Evolutionary conservation across 2,888 invertebrate genomes (phyloP).

Genomic region (Campopleginae sp.): DNA sequence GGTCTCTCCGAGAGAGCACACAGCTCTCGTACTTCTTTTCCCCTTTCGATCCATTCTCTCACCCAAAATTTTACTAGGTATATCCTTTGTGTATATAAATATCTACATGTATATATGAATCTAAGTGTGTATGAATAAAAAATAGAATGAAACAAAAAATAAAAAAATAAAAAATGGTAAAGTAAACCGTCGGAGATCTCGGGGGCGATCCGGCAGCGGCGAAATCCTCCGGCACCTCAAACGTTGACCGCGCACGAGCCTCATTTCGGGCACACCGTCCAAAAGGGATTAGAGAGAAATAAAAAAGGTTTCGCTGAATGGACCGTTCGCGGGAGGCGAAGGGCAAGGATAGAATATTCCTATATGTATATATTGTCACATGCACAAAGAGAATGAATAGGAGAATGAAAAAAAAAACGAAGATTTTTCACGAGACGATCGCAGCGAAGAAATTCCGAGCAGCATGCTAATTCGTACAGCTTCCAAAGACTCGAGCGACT

Average conservation of each 20-base stretch:
- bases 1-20: constrained; percentile 59
- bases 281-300: constrained; percentile 79
- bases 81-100: background rate
- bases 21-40: constrained; percentile 35
- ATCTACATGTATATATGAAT: background rate
- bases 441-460: constrained; percentile 58
- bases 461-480: constrained; percentile 64
- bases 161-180: constrained; percentile 27
- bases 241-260: constrained; percentile 75
- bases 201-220: constrained; percentile 53
- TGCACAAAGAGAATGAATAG: constrained; percentile 29
- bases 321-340: constrained; percentile 38
- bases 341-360: constrained; percentile 30
- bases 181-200: constrained; percentile 59
- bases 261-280: constrained; percentile 69
- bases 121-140: background rate
- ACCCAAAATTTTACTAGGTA: constrained; percentile 51
- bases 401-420: constrained; percentile 55
- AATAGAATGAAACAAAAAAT: constrained; percentile 3
- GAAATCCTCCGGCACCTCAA: constrained; percentile 71
- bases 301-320: constrained; percentile 73
- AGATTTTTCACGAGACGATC: constrained; percentile 48
- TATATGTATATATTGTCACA: background rate
- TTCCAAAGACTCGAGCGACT: constrained; percentile 37
- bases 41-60: constrained; percentile 59